Evolutionary conservation across 2,113 vertebrate species (phyloP).

Genomic region (Eolophus roseicapilla): DNA sequence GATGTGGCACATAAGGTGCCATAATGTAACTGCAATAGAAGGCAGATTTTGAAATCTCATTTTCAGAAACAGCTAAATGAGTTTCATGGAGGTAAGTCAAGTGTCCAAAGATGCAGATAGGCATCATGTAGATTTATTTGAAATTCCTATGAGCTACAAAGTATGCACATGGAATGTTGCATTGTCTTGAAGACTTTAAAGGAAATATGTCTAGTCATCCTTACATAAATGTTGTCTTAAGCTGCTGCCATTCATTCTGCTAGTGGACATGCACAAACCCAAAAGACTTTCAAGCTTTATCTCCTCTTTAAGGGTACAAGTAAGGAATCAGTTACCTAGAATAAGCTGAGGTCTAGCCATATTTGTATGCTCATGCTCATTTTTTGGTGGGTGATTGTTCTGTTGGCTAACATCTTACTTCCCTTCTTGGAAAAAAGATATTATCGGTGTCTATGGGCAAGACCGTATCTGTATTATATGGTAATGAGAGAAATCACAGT

Average conservation of each 20-base stretch:
- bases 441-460: not conserved
- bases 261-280: not conserved
- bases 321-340: not conserved
- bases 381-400: not conserved
- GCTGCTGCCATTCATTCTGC: not conserved
- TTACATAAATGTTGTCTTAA: not conserved
- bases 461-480: not conserved
- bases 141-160: not conserved
- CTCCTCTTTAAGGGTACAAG: not conserved
- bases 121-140: not conserved
- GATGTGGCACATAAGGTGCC: not conserved
- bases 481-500: not conserved
- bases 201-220: not conserved
- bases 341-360: not conserved
- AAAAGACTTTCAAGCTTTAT: not conserved
- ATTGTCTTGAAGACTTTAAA: not conserved
- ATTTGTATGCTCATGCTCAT: not conserved
- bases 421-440: not conserved
- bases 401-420: not conserved
- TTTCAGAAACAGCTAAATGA: not conserved
- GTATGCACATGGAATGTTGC: not conserved
- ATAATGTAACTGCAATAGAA: not conserved
- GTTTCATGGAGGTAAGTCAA: not conserved
- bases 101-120: not conserved
- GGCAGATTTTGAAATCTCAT: not conserved